Conservation (phyloP, 1,140 invertebrate species). For the Heterodera schachtii region DNA sequence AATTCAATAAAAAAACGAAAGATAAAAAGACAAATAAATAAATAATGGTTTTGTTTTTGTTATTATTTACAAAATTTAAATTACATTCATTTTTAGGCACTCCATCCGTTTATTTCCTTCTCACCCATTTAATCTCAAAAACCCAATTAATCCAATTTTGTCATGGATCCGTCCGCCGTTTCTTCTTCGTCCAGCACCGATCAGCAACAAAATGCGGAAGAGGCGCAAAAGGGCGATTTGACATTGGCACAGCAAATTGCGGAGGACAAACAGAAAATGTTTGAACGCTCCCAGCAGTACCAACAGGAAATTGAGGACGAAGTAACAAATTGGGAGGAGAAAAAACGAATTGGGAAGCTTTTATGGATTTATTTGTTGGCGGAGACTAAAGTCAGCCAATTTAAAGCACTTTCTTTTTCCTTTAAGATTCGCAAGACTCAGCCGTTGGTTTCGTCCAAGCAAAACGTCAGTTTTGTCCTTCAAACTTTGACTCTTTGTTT, state of each 20-base stretch:
- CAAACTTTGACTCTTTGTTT: too few relatives aligned
- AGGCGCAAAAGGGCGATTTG: conserved; percentile 32
- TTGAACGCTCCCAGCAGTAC: conserved; percentile 46
- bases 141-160: too few relatives aligned
- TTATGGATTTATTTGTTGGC: conserved; percentile 7
- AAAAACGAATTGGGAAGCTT: too few relatives aligned
- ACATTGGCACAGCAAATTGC: conserved; percentile 47
- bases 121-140: too few relatives aligned
- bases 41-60: too few relatives aligned
- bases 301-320: conserved; percentile 54
- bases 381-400: neutral
- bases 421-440: conserved; percentile 54
- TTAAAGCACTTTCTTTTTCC: too few relatives aligned
- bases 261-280: conserved; percentile 50
- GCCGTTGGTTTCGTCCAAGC: conserved; percentile 45
- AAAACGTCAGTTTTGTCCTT: conserved; percentile 7
- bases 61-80: too few relatives aligned
- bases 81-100: too few relatives aligned
- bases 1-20: too few relatives aligned
- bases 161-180: neutral
- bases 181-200: conserved; percentile 1
- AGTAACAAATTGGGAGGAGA: conserved; percentile 21
- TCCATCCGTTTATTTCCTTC: too few relatives aligned
- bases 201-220: neutral
- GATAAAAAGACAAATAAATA: too few relatives aligned